phyloP scores from a whole-genome alignment of 2,888 invertebrate genomes.

The Agrotis segetum region DNA sequence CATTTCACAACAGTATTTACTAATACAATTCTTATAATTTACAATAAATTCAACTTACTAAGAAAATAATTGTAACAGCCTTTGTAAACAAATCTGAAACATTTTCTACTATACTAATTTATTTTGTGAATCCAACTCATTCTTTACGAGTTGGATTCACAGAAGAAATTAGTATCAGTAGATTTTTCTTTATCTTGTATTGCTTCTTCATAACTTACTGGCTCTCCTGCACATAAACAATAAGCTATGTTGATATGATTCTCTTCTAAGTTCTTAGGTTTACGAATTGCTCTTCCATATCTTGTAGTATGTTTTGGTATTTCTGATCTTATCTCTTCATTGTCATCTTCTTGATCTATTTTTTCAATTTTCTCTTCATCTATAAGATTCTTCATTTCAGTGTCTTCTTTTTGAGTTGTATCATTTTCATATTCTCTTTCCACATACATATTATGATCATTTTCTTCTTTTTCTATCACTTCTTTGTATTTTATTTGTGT shows the following conservation, averaged over 20 bases:
- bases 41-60: no score
- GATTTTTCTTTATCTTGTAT: not conserved
- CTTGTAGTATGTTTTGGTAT: not conserved
- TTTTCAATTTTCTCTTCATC: not conserved
- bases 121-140: not conserved
- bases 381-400: not conserved
- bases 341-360: not conserved
- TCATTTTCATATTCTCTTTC: not conserved
- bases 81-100: no score
- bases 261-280: not conserved
- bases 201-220: not conserved
- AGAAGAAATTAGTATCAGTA: no score
- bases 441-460: not conserved
- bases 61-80: no score
- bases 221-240: not conserved
- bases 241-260: not conserved
- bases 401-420: not conserved
- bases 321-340: not conserved
- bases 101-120: not conserved
- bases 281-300: not conserved
- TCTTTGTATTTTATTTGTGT: not conserved
- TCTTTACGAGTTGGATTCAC: not conserved
- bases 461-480: not conserved
- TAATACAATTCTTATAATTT: no score
- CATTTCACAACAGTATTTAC: no score